Conservation (phyloP, 2,113 vertebrate genomes). For the Tauraco erythrolophus region DNA sequence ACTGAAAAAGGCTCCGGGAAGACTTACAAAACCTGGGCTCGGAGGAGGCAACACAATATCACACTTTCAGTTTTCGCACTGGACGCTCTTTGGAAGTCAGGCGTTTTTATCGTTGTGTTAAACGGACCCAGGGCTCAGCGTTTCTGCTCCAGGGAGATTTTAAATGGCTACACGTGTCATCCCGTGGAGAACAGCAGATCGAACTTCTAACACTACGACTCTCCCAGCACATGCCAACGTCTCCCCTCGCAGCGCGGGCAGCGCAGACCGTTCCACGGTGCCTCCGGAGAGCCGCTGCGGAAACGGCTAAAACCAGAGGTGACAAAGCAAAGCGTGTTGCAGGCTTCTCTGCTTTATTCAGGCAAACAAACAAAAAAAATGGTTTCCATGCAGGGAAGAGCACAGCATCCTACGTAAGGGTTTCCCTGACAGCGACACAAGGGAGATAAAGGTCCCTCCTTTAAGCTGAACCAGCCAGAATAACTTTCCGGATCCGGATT, state of each 20-base stretch:
- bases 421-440: not conserved
- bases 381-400: not conserved
- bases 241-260: not conserved
- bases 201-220: not conserved
- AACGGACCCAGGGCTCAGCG: not conserved
- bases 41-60: not conserved
- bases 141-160: slow-evolving; percentile 30
- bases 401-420: not conserved
- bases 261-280: not conserved
- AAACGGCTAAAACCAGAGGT: not conserved
- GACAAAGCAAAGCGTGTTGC: not conserved
- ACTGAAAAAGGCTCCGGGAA: slow-evolving; percentile 8
- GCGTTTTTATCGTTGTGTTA: not conserved
- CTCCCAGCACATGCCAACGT: not conserved
- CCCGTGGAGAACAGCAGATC: not conserved
- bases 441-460: slow-evolving; percentile 12
- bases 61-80: slow-evolving; percentile 29
- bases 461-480: not conserved
- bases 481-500: not conserved
- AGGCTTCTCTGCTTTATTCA: not conserved
- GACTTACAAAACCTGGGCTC: not conserved
- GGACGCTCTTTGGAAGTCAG: slow-evolving; percentile 17
- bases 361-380: not conserved
- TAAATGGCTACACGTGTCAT: slow-evolving; percentile 49
- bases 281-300: not conserved